Evolutionary conservation across 2,797 vertebrate genomes (phyloP), one percentile per base, ranked within the genome.

Genomic region (Perodicticus potto): DNA sequence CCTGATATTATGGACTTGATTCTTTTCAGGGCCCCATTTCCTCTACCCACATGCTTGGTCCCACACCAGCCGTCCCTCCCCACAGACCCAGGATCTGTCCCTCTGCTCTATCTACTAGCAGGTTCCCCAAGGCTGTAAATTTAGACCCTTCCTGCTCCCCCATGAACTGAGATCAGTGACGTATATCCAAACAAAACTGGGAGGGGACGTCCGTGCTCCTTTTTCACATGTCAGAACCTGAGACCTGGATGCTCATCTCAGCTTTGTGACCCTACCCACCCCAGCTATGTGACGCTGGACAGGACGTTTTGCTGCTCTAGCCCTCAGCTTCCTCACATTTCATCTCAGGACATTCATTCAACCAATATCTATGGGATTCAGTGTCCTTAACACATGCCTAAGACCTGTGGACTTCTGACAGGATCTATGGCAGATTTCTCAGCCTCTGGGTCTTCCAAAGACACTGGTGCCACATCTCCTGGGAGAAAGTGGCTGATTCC

Each of bases 281-380:
- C 17, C 3, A 1, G n/a, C 72, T 5, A 0, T 0, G 0, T 20
- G 72, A 10, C 29, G 29, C 11, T 25, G 16, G 49, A 27, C 2
- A 25, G 49, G 40, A 32, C 45, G 40, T 53, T 14, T 40, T 22
- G 49, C 61, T n/a, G 20, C 45, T 78, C 69, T 40, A 7, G 25
- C 7, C 17, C 27, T 77, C 23, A 7, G 29, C 22, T 29, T 73
- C 73, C 63, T 49, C 16, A 0, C 27, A 78, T 57, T 3, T 53
- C 11, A 65, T 22, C 9, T 16, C 19, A 11, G 23, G 43, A 65
- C 23, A 8, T 17, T 61, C 73, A 7, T 37, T 45, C 43, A 74
- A 27, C 78, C n/a, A 40, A 3, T 32, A 10, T 67, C 23, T 43
- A 4, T 16, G 5, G 32, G 13, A 43, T n/a, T 20, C 57, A 8